Percentiles rank a stretch among this genome's conserved stretches.
These are phyloP conservation scores for Dasypolia templi DNA, from an alignment of 2,888 invertebrate species.

Conservation along the genomic window DNA sequence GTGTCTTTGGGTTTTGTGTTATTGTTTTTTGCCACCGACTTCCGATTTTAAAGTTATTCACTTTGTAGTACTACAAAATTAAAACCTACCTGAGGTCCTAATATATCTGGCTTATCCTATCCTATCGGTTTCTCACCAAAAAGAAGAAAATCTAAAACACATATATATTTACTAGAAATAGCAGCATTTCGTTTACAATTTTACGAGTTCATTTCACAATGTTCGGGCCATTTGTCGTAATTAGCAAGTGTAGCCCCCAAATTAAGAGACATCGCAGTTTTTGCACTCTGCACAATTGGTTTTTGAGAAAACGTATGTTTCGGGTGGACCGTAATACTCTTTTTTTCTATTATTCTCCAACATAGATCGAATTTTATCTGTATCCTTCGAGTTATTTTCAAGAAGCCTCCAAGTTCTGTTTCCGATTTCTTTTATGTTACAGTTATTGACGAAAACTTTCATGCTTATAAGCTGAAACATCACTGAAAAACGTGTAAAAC, in stretches of 20 bases:
- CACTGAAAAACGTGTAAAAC: not conserved
- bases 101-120: not conserved
- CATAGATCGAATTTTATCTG: not conserved
- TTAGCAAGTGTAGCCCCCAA: conserved; percentile 31
- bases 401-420: not conserved
- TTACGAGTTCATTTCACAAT: conserved; percentile 15
- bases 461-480: conserved; percentile 4
- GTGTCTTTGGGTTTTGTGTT: too few relatives aligned
- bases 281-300: conserved; percentile 17
- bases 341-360: not conserved
- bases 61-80: too few relatives aligned
- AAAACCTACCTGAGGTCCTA: too few relatives aligned
- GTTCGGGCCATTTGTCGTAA: conserved; percentile 30
- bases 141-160: not conserved
- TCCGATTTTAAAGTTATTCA: too few relatives aligned
- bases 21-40: too few relatives aligned
- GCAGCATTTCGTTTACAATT: conserved; percentile 13
- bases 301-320: conserved; percentile 19
- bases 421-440: conserved; percentile 21
- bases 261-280: conserved; percentile 32
- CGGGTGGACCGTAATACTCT: not conserved
- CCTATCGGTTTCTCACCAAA: not conserved
- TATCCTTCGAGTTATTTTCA: not conserved
- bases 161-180: not conserved
- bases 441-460: conserved; percentile 21